Conservation (phyloP, 2,888 invertebrate species). For the Eristalinus aeneus region DNA sequence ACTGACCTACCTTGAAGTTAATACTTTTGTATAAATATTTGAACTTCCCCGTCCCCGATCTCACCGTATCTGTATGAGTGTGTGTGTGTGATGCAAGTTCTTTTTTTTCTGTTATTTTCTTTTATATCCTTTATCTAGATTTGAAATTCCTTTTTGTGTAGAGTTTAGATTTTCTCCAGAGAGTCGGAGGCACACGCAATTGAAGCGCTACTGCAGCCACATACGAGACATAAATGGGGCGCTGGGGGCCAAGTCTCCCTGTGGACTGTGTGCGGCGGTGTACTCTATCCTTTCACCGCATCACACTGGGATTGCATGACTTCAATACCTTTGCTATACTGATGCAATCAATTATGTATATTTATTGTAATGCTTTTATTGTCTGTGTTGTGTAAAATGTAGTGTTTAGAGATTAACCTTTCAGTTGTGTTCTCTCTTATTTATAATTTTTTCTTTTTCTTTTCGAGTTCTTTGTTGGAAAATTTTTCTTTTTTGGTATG, state of each 20-base stretch:
- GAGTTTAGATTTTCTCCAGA: conserved; percentile 29
- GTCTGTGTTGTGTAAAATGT: conserved; percentile 61
- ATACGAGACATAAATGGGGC: conserved; percentile 11
- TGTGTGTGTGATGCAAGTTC: conserved; percentile 56
- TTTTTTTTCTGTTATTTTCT: background rate
- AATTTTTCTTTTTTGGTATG: background rate
- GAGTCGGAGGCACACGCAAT: conserved; percentile 14
- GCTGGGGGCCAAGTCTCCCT: background rate
- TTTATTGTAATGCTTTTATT: conserved; percentile 55
- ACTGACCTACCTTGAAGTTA: conserved; percentile 11
- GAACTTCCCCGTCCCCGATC: conserved; percentile 44
- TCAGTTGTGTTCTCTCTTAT: background rate
- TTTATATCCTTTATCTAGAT: conserved; percentile 61
- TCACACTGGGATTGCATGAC: conserved; percentile 57
- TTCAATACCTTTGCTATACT: conserved; percentile 60
- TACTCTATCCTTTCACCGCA: background rate
- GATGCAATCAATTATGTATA: conserved; percentile 59
- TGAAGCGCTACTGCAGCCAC: conserved; percentile 23
- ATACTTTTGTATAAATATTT: conserved; percentile 61
- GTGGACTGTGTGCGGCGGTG: conserved; percentile 1
- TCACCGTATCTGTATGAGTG: background rate
- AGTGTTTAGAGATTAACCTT: conserved; percentile 64
- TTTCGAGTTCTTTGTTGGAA: conserved; percentile 10
- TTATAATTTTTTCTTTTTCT: background rate
- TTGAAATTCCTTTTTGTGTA: conserved; percentile 53